Percentiles rank a stretch among this genome's conserved stretches.
These are phyloP conservation scores for Caenorhabditis sp. DNA, from an alignment of 2,888 invertebrate genomes.

Conservation along the genomic window DNA sequence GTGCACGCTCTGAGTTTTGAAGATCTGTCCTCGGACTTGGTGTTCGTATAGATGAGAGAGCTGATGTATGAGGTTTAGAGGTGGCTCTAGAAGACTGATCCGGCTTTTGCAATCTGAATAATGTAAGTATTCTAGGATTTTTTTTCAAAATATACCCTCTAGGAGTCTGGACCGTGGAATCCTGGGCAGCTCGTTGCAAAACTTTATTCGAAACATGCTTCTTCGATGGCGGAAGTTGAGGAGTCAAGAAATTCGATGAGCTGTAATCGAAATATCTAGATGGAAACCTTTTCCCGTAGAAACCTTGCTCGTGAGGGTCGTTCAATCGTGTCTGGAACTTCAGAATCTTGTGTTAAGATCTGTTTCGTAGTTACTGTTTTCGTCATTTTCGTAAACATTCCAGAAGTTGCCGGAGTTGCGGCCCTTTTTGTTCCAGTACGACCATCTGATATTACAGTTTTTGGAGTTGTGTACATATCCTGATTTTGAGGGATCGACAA, in stretches of 20 bases:
- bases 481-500: neutral
- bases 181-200: neutral
- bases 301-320: neutral
- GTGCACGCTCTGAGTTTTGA: neutral
- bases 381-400: neutral
- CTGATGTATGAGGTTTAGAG: neutral
- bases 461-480: neutral
- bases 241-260: neutral
- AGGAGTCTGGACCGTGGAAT: slow-evolving; percentile 21
- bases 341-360: neutral
- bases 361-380: neutral
- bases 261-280: neutral
- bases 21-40: neutral
- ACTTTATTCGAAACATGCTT: neutral
- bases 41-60: neutral
- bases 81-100: neutral
- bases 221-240: neutral
- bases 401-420: neutral
- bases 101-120: neutral
- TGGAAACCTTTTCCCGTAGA: neutral
- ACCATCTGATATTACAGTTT: neutral
- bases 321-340: slow-evolving; percentile 20
- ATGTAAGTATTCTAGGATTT: neutral
- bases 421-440: slow-evolving; percentile 7
- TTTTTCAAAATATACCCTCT: neutral